These are phyloP conservation scores for Papilio polyxenes DNA, from an alignment of 1,140 invertebrate species.

Conservation along the genomic window DNA sequence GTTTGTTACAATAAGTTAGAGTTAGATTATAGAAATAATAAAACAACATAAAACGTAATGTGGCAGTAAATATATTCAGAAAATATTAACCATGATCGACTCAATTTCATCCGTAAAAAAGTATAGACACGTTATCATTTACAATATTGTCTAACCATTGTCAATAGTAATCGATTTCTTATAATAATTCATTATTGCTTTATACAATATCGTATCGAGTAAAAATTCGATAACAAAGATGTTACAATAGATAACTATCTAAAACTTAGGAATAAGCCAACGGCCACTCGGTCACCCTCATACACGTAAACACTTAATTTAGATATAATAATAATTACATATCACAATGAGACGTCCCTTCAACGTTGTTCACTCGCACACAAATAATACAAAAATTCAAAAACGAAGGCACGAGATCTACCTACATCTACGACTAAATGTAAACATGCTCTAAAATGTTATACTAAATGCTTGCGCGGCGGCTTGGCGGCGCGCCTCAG, in stretches of 20 bases:
- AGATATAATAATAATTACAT: constrained; percentile 80
- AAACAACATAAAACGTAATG: constrained; percentile 59
- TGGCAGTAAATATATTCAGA: constrained; percentile 80
- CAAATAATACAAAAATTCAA: constrained; percentile 71
- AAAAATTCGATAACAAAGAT: constrained; percentile 74
- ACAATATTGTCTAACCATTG: constrained; percentile 74
- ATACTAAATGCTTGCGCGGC: constrained; percentile 71
- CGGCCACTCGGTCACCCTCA: constrained; percentile 68
- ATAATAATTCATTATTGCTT: constrained; percentile 78
- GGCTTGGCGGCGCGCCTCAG: constrained; percentile 66
- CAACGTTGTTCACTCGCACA: constrained; percentile 71
- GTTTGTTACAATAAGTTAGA: not conserved
- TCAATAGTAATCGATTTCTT: constrained; percentile 67
- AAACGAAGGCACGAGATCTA: constrained; percentile 79
- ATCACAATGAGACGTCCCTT: constrained; percentile 80
- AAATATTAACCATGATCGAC: constrained; percentile 77
- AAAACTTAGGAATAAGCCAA: constrained; percentile 71
- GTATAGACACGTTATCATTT: constrained; percentile 65
- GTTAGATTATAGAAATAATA: constrained; percentile 52
- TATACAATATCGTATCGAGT: constrained; percentile 79
- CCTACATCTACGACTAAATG: constrained; percentile 72
- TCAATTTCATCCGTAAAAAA: constrained; percentile 72
- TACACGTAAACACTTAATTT: constrained; percentile 80
- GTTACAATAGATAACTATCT: constrained; percentile 69
- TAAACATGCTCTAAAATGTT: constrained; percentile 72